phyloP scores from a whole-genome alignment of 2,888 invertebrate genomes.

The Luperina nickerlii region DNA sequence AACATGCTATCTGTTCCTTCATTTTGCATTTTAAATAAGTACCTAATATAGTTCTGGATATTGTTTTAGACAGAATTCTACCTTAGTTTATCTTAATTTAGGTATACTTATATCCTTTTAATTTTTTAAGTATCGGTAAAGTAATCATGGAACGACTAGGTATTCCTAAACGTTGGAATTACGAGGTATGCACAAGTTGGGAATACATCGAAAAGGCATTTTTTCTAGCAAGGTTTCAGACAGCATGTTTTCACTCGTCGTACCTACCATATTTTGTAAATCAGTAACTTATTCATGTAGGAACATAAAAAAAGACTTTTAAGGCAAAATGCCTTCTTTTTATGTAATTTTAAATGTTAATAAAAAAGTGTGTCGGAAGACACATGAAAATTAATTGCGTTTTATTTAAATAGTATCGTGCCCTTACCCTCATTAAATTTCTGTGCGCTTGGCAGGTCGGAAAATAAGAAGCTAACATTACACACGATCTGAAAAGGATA shows the following conservation, averaged over 20 bases:
- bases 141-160: neutral
- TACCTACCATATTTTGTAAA: slow-evolving; percentile 23
- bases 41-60: neutral
- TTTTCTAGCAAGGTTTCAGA: slow-evolving; percentile 37
- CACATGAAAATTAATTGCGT: slow-evolving; percentile 80
- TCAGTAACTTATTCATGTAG: slow-evolving; percentile 15
- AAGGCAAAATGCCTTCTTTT: slow-evolving; percentile 88
- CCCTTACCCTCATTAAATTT: neutral
- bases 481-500: neutral
- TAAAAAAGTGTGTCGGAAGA: slow-evolving; percentile 87
- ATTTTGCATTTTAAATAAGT: slow-evolving; percentile 1
- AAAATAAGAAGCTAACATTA: neutral
- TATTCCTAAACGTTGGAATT: slow-evolving; percentile 20
- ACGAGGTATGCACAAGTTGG: slow-evolving; percentile 25
- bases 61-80: neutral
- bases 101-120: neutral
- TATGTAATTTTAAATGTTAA: slow-evolving; percentile 90
- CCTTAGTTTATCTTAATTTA: neutral
- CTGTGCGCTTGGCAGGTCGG: neutral
- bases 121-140: neutral
- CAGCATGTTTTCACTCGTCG: slow-evolving; percentile 68
- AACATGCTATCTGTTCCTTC: slow-evolving; percentile 51
- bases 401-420: slow-evolving; percentile 74
- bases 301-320: slow-evolving; percentile 86
- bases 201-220: neutral